phyloP scores from a whole-genome alignment of 2,888 invertebrate genomes.

The Nebria salina region DNA sequence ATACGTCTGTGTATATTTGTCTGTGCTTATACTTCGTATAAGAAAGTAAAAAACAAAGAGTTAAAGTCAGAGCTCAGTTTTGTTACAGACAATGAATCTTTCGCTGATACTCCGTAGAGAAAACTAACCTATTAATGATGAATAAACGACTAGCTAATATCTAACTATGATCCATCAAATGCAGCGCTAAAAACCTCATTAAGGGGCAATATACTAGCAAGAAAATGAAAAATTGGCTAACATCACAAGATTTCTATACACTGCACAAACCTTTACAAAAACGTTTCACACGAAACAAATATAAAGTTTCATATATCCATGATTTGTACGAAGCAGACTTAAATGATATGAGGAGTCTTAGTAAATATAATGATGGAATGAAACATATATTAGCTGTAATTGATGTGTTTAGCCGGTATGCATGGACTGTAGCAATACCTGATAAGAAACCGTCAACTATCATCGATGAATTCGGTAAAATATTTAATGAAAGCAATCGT shows the following conservation, averaged over 20 bases:
- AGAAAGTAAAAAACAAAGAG: too few relatives aligned
- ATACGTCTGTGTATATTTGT: too few relatives aligned
- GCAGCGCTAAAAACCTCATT: neutral
- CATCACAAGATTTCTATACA: slow-evolving; percentile 18
- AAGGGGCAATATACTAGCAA: slow-evolving; percentile 15
- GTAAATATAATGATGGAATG: neutral
- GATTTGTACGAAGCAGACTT: slow-evolving; percentile 15
- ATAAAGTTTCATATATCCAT: slow-evolving; percentile 9
- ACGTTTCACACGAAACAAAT: slow-evolving; percentile 9
- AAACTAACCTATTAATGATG: too few relatives aligned
- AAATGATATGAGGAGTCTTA: slow-evolving; percentile 20
- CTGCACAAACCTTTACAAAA: slow-evolving; percentile 15
- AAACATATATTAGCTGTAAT: slow-evolving; percentile 9
- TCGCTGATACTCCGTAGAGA: too few relatives aligned
- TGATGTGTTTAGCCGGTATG: slow-evolving; percentile 20
- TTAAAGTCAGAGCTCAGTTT: too few relatives aligned
- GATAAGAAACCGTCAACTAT: too few relatives aligned
- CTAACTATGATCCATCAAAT: slow-evolving; percentile 41
- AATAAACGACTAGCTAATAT: slow-evolving; percentile 20
- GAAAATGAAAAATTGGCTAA: neutral
- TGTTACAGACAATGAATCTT: too few relatives aligned
- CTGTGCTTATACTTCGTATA: too few relatives aligned
- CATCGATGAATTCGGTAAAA: neutral
- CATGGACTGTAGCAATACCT: slow-evolving; percentile 4
- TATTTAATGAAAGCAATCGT: slow-evolving; percentile 20